Evolutionary conservation across 2,797 vertebrate genomes (phyloP).

Genomic region (Mormyrus proboscirostris): DNA sequence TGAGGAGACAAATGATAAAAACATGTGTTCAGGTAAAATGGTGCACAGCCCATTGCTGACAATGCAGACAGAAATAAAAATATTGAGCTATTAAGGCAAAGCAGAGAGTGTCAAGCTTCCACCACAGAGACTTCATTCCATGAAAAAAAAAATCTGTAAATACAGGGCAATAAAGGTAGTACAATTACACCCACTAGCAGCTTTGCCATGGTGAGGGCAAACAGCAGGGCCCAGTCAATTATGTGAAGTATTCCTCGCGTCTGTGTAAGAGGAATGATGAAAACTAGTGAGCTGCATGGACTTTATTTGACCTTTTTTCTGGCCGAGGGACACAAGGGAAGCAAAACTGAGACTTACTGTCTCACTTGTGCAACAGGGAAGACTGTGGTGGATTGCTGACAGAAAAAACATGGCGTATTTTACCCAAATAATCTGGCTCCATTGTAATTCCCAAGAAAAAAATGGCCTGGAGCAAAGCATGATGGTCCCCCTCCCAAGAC

Average conservation of each 20-base stretch:
- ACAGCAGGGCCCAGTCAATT: slow-evolving; percentile 22
- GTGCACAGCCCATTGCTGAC: background rate
- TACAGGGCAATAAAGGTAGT: background rate
- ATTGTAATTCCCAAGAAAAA: background rate
- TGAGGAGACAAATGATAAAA: background rate
- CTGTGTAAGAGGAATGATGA: slow-evolving; percentile 8
- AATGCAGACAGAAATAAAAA: background rate
- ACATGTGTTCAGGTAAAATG: background rate
- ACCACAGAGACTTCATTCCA: background rate
- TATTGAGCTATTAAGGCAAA: background rate
- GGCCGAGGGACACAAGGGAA: background rate
- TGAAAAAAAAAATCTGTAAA: background rate
- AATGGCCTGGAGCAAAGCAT: slow-evolving; percentile 43
- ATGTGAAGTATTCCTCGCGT: slow-evolving; percentile 22
- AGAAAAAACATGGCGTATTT: background rate
- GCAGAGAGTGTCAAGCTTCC: background rate
- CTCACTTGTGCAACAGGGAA: background rate
- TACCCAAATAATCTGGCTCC: background rate
- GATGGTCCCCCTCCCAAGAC: background rate
- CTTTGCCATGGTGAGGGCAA: background rate
- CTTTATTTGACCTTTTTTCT: background rate
- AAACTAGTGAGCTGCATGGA: background rate
- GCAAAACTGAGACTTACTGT: background rate
- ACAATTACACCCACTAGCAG: background rate
- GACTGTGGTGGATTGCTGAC: background rate